Evolutionary conservation across 2,797 vertebrate species (phyloP).

Genomic region (Fistularia commersonii): DNA sequence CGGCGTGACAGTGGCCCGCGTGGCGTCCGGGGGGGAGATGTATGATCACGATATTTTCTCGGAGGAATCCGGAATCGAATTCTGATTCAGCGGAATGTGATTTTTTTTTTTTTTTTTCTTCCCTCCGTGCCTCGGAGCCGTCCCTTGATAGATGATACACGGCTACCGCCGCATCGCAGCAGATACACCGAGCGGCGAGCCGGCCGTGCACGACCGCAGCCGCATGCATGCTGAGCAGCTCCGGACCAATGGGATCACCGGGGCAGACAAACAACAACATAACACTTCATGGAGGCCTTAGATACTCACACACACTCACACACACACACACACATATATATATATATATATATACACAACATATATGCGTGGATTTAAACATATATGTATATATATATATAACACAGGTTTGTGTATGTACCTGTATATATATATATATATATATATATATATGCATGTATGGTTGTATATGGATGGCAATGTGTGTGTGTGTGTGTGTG

Average conservation of each 20-base stretch:
- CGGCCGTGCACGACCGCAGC: slow-evolving; percentile 45
- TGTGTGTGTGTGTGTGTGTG: too few relatives aligned
- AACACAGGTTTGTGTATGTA: too few relatives aligned
- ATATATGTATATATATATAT: too few relatives aligned
- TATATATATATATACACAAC: background rate
- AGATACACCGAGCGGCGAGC: slow-evolving; percentile 57
- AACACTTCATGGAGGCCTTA: slow-evolving; percentile 35
- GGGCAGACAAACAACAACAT: slow-evolving; percentile 54
- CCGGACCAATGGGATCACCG: slow-evolving; percentile 41
- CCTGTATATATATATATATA: too few relatives aligned
- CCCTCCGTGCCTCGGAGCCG: too few relatives aligned
- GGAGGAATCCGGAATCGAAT: slow-evolving; percentile 69
- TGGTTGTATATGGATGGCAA: too few relatives aligned
- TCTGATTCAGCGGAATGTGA: slow-evolving; percentile 70
- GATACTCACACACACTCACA: background rate
- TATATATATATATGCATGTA: too few relatives aligned
- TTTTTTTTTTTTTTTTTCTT: too few relatives aligned
- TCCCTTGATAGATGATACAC: slow-evolving; percentile 66
- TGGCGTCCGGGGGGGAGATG: slow-evolving; percentile 60
- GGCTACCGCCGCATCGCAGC: slow-evolving; percentile 57
- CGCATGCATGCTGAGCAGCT: slow-evolving; percentile 61
- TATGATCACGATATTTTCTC: slow-evolving; percentile 69
- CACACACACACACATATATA: background rate
- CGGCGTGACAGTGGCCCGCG: slow-evolving; percentile 49
- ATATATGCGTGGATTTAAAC: too few relatives aligned